Base-by-base conservation (phyloP, 2,113 vertebrate species). In the Malaclemys terrapin region DNA sequence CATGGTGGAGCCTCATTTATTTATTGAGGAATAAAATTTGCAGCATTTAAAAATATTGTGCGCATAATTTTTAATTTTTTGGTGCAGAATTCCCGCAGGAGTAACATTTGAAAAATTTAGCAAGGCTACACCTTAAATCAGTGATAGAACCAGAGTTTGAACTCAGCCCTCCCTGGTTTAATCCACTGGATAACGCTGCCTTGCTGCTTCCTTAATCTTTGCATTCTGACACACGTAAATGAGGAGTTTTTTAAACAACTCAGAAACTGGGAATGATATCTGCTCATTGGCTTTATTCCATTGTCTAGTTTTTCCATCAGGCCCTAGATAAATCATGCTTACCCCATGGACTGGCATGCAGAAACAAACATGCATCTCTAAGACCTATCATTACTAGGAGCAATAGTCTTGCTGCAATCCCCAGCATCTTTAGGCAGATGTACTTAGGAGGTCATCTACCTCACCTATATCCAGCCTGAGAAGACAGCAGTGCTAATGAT, bases 231-330 rank as follows among this genome's bases (percentile, higher is more conserved):
- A 59, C 12, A 17, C 87, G 50, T 50, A 50, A 31, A 79, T 88
- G 53, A 31, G 86, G 42, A 42, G 42, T 42, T 89, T 95, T 91
- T 85, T 92, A 90, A 96, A 72, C 42, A 88, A 89, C n/a, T 88
- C 45, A 24, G 29, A 90, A 49, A 88, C 12, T 80, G 57, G 50
- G 45, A 88, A 88, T 11, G 38, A 56, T 16, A 90, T 59, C 57
- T 84, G 14, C 56, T 75, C 17, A 27, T 81, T 86, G 54, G 24
- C 13, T 38, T 88, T 72, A 85, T 82, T 94, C 31, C 16, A 1
- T 49, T 69, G 27, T 45, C 87, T 89, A 87, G 12, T 83, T 81
- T 57, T 88, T 78, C 75, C 45, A 72, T 56, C 3, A 35, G 45
- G 72, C 45, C 94, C 47, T 78, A 89, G 93, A 89, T 42, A 93